phyloP scores from a whole-genome alignment of 1,140 invertebrate genomes.

The Hyles euphorbiae region DNA sequence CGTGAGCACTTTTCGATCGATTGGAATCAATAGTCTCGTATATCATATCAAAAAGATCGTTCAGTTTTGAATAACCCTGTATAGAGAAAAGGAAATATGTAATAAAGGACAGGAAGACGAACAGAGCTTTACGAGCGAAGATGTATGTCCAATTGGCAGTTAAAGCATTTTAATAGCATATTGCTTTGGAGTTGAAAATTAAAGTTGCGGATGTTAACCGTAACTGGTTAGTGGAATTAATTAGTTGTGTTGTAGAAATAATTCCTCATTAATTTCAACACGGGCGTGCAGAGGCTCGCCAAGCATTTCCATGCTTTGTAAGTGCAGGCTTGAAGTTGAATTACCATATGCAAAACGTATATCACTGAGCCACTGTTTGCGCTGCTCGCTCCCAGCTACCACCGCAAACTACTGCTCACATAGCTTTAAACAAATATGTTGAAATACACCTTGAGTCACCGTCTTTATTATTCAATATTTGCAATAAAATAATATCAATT shows the following conservation, averaged over 20 bases:
- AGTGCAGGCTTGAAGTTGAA: conserved; percentile 25
- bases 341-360: conserved; percentile 44
- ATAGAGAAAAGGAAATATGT: conserved; percentile 1
- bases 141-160: conserved; percentile 49
- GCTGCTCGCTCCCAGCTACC: neutral
- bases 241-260: conserved; percentile 44
- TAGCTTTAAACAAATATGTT: neutral
- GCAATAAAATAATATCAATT: neutral
- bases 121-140: conserved; percentile 48
- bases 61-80: too few species aligned
- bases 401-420: neutral
- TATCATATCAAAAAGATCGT: too few species aligned
- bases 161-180: conserved; percentile 48
- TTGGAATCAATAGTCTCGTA: too few species aligned
- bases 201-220: conserved; percentile 37
- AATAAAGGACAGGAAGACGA: conserved; percentile 43
- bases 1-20: too few species aligned
- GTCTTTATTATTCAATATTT: neutral
- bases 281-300: conserved; percentile 29
- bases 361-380: conserved; percentile 21
- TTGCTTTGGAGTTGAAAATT: conserved; percentile 48
- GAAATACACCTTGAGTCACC: neutral
- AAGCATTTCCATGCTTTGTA: conserved; percentile 41
- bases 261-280: conserved; percentile 61
- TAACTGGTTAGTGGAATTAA: conserved; percentile 37